A percentile compares a stretch with the other conserved stretches of the same genome.
Evolutionary conservation across 2,797 vertebrate genomes (phyloP).

Genomic region (Eremophila alpestris): DNA sequence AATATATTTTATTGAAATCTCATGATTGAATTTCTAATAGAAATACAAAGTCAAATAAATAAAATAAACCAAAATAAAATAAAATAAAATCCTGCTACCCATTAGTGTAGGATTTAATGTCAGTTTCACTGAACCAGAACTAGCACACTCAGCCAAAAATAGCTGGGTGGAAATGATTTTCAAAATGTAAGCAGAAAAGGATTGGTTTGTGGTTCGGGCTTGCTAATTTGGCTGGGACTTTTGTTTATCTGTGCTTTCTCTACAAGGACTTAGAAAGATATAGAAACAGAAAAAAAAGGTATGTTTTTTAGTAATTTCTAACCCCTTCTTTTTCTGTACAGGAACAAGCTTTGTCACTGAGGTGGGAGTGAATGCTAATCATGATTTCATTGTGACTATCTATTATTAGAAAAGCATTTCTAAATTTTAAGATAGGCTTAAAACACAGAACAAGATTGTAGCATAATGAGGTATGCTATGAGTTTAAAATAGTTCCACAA

Average conservation of each 20-base stretch:
- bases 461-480: not conserved
- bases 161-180: slow-evolving; percentile 1
- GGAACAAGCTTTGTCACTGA: not conserved
- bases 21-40: not conserved
- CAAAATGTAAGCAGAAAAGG: not conserved
- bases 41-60: not conserved
- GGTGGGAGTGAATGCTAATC: not conserved
- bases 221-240: not conserved
- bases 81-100: not conserved
- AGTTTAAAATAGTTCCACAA: not conserved
- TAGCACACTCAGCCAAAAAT: slow-evolving; percentile 6
- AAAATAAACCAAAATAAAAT: not conserved
- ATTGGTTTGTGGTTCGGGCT: not conserved
- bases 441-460: not conserved
- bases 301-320: not conserved
- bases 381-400: not conserved
- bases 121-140: not conserved
- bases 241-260: slow-evolving; percentile 1
- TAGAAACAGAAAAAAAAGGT: not conserved
- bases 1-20: not conserved
- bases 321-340: not conserved
- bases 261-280: not conserved
- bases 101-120: not conserved
- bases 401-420: not conserved
- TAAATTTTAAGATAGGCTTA: not conserved